Conservation (phyloP, 1,140 invertebrate species). For the Bombus picipes region DNA sequence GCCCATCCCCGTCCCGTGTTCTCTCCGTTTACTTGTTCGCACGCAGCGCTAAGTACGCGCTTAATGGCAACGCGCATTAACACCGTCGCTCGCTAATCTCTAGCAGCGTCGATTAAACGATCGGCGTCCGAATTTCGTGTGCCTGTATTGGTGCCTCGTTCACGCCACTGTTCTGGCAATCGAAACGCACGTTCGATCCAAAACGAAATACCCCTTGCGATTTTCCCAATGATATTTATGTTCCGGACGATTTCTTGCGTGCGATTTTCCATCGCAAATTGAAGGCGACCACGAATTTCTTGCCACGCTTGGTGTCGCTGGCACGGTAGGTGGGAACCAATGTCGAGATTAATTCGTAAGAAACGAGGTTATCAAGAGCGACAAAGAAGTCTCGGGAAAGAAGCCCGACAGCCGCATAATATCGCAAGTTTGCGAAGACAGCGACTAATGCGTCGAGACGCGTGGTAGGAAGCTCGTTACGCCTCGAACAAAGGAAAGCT, state of each 20-base stretch:
- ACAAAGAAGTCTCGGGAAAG: slow-evolving; percentile 35
- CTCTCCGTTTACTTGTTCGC: slow-evolving; percentile 25
- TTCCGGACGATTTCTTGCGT: background rate
- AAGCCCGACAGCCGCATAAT: slow-evolving; percentile 27
- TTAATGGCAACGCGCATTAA: slow-evolving; percentile 51
- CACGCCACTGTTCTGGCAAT: background rate
- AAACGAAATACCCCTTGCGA: background rate
- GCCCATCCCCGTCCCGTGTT: slow-evolving; percentile 11
- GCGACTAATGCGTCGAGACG: slow-evolving; percentile 18
- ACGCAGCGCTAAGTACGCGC: slow-evolving; percentile 50
- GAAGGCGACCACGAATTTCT: background rate
- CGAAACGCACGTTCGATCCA: background rate
- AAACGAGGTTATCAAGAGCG: slow-evolving; percentile 13
- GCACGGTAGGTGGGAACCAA: background rate
- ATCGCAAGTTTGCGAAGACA: slow-evolving; percentile 6
- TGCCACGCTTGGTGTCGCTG: no score
- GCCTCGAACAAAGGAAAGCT: slow-evolving; percentile 9
- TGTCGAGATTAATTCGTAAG: slow-evolving; percentile 34
- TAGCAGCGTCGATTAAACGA: slow-evolving; percentile 62
- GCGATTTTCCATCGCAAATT: background rate
- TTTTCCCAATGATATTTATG: background rate
- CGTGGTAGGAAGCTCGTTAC: background rate
- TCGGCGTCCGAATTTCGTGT: slow-evolving; percentile 51
- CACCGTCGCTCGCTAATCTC: slow-evolving; percentile 58
- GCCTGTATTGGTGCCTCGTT: background rate